Base-by-base conservation (phyloP, 2,797 vertebrate species). In the Thunnus albacares region DNA sequence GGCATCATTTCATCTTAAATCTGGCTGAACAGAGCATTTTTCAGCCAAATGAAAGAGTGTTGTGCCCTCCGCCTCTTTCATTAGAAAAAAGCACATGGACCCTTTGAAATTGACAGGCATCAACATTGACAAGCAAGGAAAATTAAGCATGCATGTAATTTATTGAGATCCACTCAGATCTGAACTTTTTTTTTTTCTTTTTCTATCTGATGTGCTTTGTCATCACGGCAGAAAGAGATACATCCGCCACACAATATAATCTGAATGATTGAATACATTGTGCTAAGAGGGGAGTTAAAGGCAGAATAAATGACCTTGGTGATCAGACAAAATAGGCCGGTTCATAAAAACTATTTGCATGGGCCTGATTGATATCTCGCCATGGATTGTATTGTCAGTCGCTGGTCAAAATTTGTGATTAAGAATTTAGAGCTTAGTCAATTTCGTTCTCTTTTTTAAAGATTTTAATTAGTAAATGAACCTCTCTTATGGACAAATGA, bases 391-490 rank as follows among this genome's bases (percentile, higher is more conserved):
- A 82, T 89, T 80, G 90, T 92, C 85, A 89, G 90, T 81, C 80
- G 89, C 86, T 85, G 67, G 91, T 96, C 91, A 93, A 95, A 96
- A 97, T 89, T 93, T 18, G 82, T 95, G 95, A 97, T 96, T 96
- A 96, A 96, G 92, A 95, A 94, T 96, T 96, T 95, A 94, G 91
- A 90, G 92, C 90, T 96, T 94, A 93, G 96, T 98, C 97, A 96
- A 96, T 97, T 96, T 93, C 94, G 89, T 88, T 95, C 91, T 94
- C 69, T 96, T 96, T 96, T 96, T 89, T 76, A 15, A 93, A 89
- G 71, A 96, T 97, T 98, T 97, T 97, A 98, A 98, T 98, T 97
- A 97, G 97, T 95, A 97, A 97, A 97, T 97, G 96, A 98, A 94
- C 96, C 92, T 90, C 95, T 94, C 94, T 96, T 93, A 94, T 95